Evolutionary conservation across 2,797 vertebrate genomes (phyloP), one percentile per base, ranked within the genome.

Genomic region (Neomorphus geoffroyi): DNA sequence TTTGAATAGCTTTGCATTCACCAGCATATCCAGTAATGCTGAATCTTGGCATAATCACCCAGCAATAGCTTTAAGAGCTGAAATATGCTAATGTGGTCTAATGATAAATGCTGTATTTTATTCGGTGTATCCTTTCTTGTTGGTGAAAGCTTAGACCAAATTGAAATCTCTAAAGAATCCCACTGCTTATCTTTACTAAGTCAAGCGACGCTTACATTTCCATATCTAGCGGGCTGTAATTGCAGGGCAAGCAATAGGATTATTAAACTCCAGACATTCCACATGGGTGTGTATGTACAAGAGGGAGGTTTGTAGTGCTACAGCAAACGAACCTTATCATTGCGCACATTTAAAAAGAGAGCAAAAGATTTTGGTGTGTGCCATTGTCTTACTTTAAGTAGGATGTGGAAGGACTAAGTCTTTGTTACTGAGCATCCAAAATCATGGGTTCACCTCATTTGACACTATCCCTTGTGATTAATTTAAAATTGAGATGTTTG

Each of bases 231-330:
- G 0, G 26, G 45, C 66, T 57, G 64, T 80, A 93, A 90, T 74
- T 94, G 86, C 80, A 77, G 87, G 65, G 77, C 0, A 2, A 88
- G 91, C 80, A 94, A 86, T 16, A 78, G 88, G 95, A 91, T 95
- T 93, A 94, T 92, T 45, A 35, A 95, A 88, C 93, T 85, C 9
- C 5, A 93, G 65, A 50, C 81, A 33, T 95, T 96, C 91, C 88
- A 67, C 51, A n/a, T 18, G 46, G 33, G 18, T 41, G 18, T 74
- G 33, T 92, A 16, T 51, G 18, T 48, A 43, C 51, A 46, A 1
- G 11, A 80, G 86, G 72, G 43, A 37, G 48, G 46, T 51, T 80
- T 87, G 80, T 15, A 10, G 43, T 24, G 66, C 18, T 50, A 27
- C 46, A 77, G 77, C 43, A 65, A 82, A 82, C 51, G 82, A 90